Base-by-base conservation (phyloP, 1,140 invertebrate species). In the Drosophila lacertosa region DNA sequence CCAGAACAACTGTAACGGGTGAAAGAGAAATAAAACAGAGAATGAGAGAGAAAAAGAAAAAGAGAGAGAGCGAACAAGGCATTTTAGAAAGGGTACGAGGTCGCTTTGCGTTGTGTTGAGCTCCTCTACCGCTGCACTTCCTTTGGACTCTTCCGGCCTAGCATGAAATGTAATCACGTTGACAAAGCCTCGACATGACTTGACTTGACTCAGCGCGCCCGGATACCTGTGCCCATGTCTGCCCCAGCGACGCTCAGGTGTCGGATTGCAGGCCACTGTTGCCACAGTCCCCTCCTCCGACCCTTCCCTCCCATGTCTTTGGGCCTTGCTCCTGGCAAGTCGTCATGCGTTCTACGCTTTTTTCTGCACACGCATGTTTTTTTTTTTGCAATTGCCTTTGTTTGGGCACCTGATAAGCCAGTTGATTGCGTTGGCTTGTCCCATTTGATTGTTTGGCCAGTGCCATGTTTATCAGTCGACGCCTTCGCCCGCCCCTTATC, bases 391-490 rank as follows among this genome's bases (percentile, higher is more conserved):
- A 77, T 72, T 53, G 42, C 10, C 60, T 35, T 77, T 72, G 57
- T 77, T 77, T 77, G 33, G 65, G 15, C 65, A 76, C 11, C 45
- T 53, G 75, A 78, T 78, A 78, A 78, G 74, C 47, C 18, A 73
- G 53, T 50, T 77, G 77, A 78, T 78, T 78, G 57, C 75, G 68
- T 68, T 73, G 71, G 53, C 69, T 73, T 66, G 59, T 78, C 40
- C 35, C 63, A 68, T 72, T 69, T 39, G 37, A 39, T 54, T 69
- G 66, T 64, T 62, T 60, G 47, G 59, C 55, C 48, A 37, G 45
- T 59, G 55, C 54, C 37, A 59, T 42, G 48, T 47, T 53, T 39
- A 68, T 68, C 57, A 68, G 37, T 53, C 13, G 37, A 57, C 33
- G 18, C 20, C 20, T 3, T 33, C 32, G 48, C 32, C 9, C 26